Base-by-base conservation (phyloP, 2,888 invertebrate species). In the Phaonia tiefii region DNA sequence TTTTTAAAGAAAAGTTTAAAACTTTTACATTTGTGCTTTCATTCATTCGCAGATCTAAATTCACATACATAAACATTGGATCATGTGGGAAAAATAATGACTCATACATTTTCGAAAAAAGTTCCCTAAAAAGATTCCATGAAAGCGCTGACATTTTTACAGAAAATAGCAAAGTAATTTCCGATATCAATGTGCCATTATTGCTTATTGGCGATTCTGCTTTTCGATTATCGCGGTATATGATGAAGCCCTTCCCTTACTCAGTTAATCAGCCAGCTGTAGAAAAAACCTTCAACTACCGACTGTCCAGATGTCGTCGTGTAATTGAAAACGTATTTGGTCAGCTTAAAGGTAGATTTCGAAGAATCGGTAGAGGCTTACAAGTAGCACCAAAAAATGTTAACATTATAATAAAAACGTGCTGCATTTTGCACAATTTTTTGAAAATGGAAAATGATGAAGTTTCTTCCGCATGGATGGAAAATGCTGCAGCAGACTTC, bases 161-260 rank as follows among this genome's bases (percentile, higher is more conserved):
- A 39, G 51, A 63, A 60, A 67, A 73, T 37, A 44, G 26, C 11
- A 71, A 78, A 75, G 25, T 15, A 15, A 79, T 84, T 67, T 58
- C 67, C 26, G 70, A 63, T 17, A 56, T 75, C 26, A 49, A 82
- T 44, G 73, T n/a, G 51, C 81, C 69, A 25, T 60, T 83, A 22
- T 42, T 80, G 49, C 70, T 84, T 73, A 80, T 85, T 71, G 75
- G 79, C 54, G 75, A 80, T 66, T 83, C 78, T 31, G 75, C 78
- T 54, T 80, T 80, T 70, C 56, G 73, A 15, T 79, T 80, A 51
- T 78, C 75, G 13, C 54, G 70, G n/a, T 69, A 74, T 31, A 71
- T 74, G 71, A 80, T 85, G 79, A 83, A 83, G 51, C 75, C 83
- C 13, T 83, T 60, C 26, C 76, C 83, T 26, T 77, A 49, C 56